phyloP scores from a whole-genome alignment of 2,113 vertebrate genomes.

The Bettongia penicillata region DNA sequence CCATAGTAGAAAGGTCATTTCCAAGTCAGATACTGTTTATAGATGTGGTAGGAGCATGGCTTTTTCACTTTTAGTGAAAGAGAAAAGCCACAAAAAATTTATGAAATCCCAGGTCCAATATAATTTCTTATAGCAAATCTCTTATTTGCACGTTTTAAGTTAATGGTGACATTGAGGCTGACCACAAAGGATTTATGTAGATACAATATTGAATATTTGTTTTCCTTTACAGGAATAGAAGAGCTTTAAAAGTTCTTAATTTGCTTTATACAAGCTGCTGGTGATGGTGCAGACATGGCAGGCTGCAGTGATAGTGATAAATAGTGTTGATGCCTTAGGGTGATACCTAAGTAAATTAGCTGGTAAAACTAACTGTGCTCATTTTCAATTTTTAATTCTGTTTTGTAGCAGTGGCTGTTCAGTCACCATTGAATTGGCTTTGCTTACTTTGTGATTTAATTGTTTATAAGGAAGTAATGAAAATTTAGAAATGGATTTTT shows the following conservation, averaged over 20 bases:
- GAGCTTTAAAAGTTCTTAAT: slow-evolving; percentile 39
- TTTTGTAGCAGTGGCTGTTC: slow-evolving; percentile 61
- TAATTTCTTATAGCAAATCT: neutral
- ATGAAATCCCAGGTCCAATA: rapidly evolving
- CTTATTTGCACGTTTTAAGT: neutral
- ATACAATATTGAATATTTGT: slow-evolving; percentile 39
- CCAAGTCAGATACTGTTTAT: neutral
- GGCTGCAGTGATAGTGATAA: slow-evolving; percentile 61
- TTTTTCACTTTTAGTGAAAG: neutral
- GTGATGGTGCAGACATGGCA: slow-evolving; percentile 38
- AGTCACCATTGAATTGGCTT: slow-evolving; percentile 67
- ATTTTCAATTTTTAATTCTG: slow-evolving; percentile 74
- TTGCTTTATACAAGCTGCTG: slow-evolving; percentile 33
- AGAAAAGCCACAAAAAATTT: neutral
- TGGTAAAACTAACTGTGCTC: slow-evolving; percentile 67
- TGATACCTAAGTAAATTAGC: slow-evolving; percentile 77
- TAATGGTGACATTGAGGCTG: neutral
- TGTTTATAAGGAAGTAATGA: slow-evolving; percentile 71
- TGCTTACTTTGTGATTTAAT: slow-evolving; percentile 77
- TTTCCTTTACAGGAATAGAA: slow-evolving; percentile 34
- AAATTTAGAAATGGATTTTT: slow-evolving; percentile 61
- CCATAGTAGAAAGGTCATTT: neutral
- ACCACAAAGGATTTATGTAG: neutral
- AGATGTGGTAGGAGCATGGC: neutral
- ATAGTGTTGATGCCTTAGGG: slow-evolving; percentile 76